Evolutionary conservation across 2,797 vertebrate species (phyloP).

Genomic region (Halcyon smyrnensis): DNA sequence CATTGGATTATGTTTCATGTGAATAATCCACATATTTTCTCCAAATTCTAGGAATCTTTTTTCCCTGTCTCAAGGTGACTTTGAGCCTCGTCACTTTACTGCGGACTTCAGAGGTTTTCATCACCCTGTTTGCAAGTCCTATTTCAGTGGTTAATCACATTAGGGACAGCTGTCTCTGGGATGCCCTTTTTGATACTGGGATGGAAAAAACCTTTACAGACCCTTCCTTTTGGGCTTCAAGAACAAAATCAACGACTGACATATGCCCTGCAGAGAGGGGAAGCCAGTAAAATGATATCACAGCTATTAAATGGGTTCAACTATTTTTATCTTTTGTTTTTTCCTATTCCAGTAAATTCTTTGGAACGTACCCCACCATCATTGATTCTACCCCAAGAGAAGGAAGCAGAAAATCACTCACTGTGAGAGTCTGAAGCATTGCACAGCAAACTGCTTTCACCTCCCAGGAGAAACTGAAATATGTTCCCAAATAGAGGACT

Average conservation of each 20-base stretch:
- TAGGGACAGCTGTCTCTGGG: constrained; percentile 38
- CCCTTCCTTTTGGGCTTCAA: constrained; percentile 18
- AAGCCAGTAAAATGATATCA: constrained; percentile 18
- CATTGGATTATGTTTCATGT: neutral
- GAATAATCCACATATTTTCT: constrained; percentile 2
- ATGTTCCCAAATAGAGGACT: constrained; percentile 16
- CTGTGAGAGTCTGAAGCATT: constrained; percentile 50
- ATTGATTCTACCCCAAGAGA: constrained; percentile 27
- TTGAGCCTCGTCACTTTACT: constrained; percentile 57
- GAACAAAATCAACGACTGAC: neutral
- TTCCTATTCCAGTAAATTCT: neutral
- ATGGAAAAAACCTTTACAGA: neutral
- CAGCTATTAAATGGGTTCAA: neutral
- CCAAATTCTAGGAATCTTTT: neutral
- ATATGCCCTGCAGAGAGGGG: neutral
- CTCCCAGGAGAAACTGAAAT: constrained; percentile 44
- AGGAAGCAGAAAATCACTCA: constrained; percentile 63
- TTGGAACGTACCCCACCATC: neutral
- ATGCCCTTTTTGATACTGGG: neutral
- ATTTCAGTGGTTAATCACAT: constrained; percentile 52
- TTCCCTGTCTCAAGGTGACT: constrained; percentile 42
- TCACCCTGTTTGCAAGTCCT: constrained; percentile 64
- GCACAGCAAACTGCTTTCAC: constrained; percentile 35
- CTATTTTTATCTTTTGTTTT: constrained; percentile 16
- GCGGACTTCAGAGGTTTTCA: constrained; percentile 33